These are phyloP conservation scores for Megaceryle maxima DNA, from an alignment of 2,113 vertebrate genomes.

Conservation along the genomic window DNA sequence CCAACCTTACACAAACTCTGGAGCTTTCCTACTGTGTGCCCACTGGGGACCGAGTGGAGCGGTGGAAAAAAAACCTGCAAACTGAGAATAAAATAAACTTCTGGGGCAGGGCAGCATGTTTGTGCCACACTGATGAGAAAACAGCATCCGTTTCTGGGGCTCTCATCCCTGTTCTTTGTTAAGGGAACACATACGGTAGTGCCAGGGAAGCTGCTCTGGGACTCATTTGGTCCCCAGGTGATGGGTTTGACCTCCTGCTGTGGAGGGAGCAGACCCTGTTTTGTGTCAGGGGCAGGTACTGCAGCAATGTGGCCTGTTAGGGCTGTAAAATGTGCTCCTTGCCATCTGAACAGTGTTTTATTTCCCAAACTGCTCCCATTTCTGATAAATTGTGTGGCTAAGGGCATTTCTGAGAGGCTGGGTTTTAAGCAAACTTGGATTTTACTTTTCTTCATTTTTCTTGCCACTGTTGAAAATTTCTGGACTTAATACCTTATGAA, in stretches of 20 bases:
- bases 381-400: not conserved
- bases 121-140: not conserved
- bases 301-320: not conserved
- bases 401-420: not conserved
- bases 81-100: not conserved
- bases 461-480: not conserved
- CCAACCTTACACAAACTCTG: not conserved
- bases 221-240: not conserved
- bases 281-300: fast-evolving
- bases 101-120: not conserved
- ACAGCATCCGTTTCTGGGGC: not conserved
- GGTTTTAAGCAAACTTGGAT: not conserved
- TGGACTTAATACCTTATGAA: not conserved
- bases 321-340: not conserved
- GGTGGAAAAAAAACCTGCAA: not conserved
- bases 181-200: not conserved
- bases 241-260: not conserved
- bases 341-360: fast-evolving
- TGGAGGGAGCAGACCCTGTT: not conserved
- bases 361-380: not conserved
- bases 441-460: not conserved
- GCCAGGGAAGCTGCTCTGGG: not conserved
- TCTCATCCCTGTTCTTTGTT: not conserved
- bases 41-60: not conserved
- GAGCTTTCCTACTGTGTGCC: not conserved